Base-by-base conservation (phyloP, 2,797 vertebrate genomes). In the Strix occidentalis region DNA sequence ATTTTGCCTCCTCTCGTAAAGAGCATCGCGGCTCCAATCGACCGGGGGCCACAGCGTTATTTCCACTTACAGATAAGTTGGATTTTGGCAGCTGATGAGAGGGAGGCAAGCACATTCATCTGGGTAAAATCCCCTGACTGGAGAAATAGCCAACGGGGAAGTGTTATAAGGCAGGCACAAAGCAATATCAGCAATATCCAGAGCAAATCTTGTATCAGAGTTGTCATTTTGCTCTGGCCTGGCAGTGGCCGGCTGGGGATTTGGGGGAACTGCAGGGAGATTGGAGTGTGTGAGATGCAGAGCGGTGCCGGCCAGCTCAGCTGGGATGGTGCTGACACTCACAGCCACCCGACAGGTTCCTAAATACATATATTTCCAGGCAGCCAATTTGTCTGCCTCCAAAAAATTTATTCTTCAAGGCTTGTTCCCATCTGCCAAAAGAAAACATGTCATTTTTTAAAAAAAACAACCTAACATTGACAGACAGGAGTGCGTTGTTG, bases 361-460 rank as follows among this genome's bases (percentile, higher is more conserved):
- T 70, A 68, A 93, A 80, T 66, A 83, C 92, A 90, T 79, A 8
- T 45, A 96, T 94, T 95, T 97, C 88, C 87, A 96, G 91, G 93
- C 97, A 96, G 95, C 65, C 92, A 95, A 87, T 95, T 96, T 94
- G 82, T 90, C 94, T 96, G 96, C 90, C 92, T 97, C 95, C 45
- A 86, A 97, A 96, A 95, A 96, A 95, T 86, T 87, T 96, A 94
- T 94, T 97, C 95, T 94, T 96, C 95, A 95, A 96, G 93, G 43
- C 92, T 94, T 90, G 56, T 91, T 97, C 91, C 96, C 96, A 97
- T 96, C 96, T 97, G 96, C 96, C 68, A 70, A 93, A 96, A 93
- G 93, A 96, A 96, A 97, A 95, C 90, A 96, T 96, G 95, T 95
- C 94, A 96, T 95, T 97, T 96, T 95, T 97, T 94, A 33, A 83